A percentile compares a stretch with the other conserved stretches of the same genome.
These are phyloP conservation scores for Yponomeuta malinellus DNA, from an alignment of 2,888 invertebrate species.

Conservation along the genomic window DNA sequence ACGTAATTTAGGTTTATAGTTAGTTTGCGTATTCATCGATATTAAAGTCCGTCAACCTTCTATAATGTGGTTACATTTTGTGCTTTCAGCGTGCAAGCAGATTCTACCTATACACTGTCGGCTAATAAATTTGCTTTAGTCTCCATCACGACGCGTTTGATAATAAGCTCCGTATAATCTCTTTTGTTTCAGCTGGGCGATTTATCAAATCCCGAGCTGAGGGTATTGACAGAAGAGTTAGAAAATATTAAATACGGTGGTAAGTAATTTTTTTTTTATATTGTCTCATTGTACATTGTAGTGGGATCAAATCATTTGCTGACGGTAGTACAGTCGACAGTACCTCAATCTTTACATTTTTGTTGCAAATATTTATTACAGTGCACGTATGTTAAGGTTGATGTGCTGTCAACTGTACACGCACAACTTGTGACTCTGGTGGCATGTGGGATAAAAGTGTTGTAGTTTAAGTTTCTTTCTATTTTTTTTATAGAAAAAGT, in stretches of 20 bases:
- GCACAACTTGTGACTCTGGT: no score
- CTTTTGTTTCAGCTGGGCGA: constrained; percentile 88
- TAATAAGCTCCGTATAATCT: neutral
- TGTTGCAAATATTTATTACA: no score
- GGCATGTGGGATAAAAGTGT: no score
- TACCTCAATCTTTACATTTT: no score
- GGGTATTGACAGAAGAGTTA: constrained; percentile 93
- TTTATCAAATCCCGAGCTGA: constrained; percentile 91
- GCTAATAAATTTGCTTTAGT: neutral
- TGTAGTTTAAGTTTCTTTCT: neutral
- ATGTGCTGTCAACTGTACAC: no score
- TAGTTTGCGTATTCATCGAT: no score
- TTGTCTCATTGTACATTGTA: neutral
- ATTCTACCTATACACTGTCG: neutral
- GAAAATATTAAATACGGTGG: constrained; percentile 95
- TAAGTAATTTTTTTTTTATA: constrained; percentile 51
- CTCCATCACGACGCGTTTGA: neutral
- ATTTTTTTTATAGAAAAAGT: neutral
- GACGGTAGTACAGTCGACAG: no score
- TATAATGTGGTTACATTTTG: neutral
- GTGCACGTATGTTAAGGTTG: no score
- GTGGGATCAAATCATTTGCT: neutral
- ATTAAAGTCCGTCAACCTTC: neutral
- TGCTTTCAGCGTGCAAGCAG: constrained; percentile 14
- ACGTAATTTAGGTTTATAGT: no score